Base-by-base conservation (phyloP, 2,888 invertebrate genomes). In the Tubulanus polymorphus region DNA sequence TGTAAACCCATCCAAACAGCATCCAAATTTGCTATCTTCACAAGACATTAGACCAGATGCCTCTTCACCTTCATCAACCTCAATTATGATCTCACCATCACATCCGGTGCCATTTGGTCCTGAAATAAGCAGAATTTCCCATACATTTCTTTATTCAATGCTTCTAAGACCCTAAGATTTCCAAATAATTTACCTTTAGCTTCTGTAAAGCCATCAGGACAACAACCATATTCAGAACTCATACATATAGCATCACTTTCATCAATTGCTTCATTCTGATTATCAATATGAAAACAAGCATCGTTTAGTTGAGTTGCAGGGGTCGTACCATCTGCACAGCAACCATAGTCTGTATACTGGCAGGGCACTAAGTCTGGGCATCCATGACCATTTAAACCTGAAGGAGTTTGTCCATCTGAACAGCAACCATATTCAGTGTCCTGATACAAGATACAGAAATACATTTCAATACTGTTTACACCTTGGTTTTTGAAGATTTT, bases 1-100 rank as follows among this genome's bases (percentile, higher is more conserved):
- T 0, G 90, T 91, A 65, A 85, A 80, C 2, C 86, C 86, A 72
- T 95, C 94, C 2, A 85, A 84, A 71, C 95, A 96, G 74, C 95
- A 95, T 1, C 94, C 94, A 74, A 86, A 88, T 12, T 52, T 53
- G 1, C 63, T 54, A 23, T 37, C 54, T 48, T 61, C 51, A 53
- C 63, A 65, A n/a, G n/a, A n/a, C n/a, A n/a, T n/a, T n/a, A n/a
- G n/a, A n/a, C n/a, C n/a, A n/a, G n/a, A n/a, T n/a, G n/a, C n/a
- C n/a, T n/a, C n/a, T n/a, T n/a, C n/a, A n/a, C n/a, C n/a, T n/a
- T n/a, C n/a, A n/a, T n/a, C n/a, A n/a, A n/a, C n/a, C n/a, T n/a
- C n/a, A n/a, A n/a, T n/a, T n/a, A n/a, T n/a, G n/a, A n/a, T n/a
- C n/a, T n/a, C n/a, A n/a, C n/a, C n/a, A n/a, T n/a, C n/a, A n/a